Percentiles rank a stretch among this genome's conserved stretches.
These are phyloP conservation scores for Cataglyphis albicans DNA, from an alignment of 2,888 invertebrate species.

Conservation along the genomic window DNA sequence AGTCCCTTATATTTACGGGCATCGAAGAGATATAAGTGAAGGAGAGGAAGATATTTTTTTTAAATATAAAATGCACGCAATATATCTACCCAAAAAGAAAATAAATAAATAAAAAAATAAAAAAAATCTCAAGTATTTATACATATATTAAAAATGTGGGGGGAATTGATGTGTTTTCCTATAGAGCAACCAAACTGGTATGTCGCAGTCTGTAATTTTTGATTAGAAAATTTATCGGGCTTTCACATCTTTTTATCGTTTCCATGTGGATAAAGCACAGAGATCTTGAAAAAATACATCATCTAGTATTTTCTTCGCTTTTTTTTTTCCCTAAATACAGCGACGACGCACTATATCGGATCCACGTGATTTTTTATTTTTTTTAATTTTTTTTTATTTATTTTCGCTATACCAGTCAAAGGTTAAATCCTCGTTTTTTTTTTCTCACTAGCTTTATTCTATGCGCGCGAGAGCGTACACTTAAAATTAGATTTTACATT, in stretches of 20 bases:
- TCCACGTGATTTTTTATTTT: neutral
- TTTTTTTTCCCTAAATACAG: neutral
- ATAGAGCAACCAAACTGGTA: slow-evolving; percentile 1
- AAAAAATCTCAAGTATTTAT: neutral
- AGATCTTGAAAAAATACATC: slow-evolving; percentile 40
- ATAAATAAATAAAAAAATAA: neutral
- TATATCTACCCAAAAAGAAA: neutral
- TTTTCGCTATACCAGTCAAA: neutral
- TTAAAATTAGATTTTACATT: slow-evolving; percentile 43
- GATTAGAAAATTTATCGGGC: slow-evolving; percentile 29
- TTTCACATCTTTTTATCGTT: neutral
- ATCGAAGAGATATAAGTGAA: neutral
- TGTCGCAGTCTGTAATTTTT: slow-evolving; percentile 22
- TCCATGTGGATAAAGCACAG: slow-evolving; percentile 4
- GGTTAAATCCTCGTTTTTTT: slow-evolving; percentile 14
- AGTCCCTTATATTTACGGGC: neutral
- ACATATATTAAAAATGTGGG: neutral
- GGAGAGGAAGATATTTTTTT: neutral
- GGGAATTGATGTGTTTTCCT: neutral
- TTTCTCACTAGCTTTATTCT: slow-evolving; percentile 19
- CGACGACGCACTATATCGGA: neutral
- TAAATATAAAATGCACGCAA: neutral
- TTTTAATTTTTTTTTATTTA: neutral
- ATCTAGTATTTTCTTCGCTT: slow-evolving; percentile 30
- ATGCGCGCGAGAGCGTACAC: slow-evolving; percentile 16